Evolutionary conservation across 2,113 vertebrate genomes (phyloP).

Genomic region (Dinomys branickii): DNA sequence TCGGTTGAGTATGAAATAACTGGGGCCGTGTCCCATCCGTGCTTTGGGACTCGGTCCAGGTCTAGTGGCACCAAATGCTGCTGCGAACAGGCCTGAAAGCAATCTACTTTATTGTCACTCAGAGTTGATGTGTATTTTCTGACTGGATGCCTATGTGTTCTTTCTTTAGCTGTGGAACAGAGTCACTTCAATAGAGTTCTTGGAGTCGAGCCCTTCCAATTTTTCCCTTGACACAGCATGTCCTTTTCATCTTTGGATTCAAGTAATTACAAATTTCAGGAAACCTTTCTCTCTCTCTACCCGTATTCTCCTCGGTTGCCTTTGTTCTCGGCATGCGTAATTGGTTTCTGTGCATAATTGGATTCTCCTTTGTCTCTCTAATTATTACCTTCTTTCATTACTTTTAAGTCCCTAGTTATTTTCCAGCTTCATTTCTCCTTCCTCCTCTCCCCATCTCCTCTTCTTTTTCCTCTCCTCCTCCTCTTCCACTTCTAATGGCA

Average conservation of each 20-base stretch:
- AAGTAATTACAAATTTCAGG: slow-evolving; percentile 14
- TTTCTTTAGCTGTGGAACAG: slow-evolving; percentile 23
- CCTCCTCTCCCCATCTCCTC: too few relatives aligned
- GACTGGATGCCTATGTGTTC: background rate
- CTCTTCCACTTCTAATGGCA: background rate
- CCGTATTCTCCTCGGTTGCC: background rate
- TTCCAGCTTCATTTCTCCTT: background rate
- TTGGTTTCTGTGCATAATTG: background rate
- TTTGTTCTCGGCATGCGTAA: background rate
- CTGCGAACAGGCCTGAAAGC: background rate
- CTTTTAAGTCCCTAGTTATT: background rate
- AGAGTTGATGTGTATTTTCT: background rate
- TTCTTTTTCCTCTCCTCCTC: background rate
- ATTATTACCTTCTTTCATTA: background rate
- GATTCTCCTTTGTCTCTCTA: background rate
- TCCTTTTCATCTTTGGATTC: slow-evolving; percentile 34
- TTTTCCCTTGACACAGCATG: slow-evolving; percentile 8
- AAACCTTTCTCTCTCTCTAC: background rate
- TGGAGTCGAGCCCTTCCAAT: background rate
- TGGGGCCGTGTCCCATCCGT: background rate
- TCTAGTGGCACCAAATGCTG: background rate
- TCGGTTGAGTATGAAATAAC: slow-evolving; percentile 8
- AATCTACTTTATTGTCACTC: background rate
- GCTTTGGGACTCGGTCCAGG: background rate
- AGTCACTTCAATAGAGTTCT: background rate